Percentiles rank a stretch among this genome's conserved stretches.
phyloP scores from a whole-genome alignment of 2,888 invertebrate genomes.

The Asteroscopus sphinx region DNA sequence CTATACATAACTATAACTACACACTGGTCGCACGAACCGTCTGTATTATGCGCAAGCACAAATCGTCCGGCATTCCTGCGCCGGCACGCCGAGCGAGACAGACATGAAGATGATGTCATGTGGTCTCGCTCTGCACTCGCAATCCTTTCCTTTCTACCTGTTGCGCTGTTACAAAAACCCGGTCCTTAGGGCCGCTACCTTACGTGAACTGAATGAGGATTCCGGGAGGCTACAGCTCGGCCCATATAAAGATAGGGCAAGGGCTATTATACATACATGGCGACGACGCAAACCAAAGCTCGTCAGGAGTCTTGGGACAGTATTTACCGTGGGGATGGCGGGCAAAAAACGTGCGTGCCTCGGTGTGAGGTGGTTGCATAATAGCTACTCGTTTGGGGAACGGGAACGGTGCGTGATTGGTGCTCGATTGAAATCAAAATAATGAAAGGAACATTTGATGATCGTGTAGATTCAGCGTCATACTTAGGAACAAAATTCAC shows the following conservation, averaged over 20 bases:
- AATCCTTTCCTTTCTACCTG: slow-evolving; percentile 90
- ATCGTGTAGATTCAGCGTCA: not conserved
- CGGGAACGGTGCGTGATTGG: slow-evolving; percentile 77
- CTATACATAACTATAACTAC: slow-evolving; percentile 75
- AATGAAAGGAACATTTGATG: slow-evolving; percentile 4
- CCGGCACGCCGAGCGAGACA: slow-evolving; percentile 77
- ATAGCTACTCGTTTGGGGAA: slow-evolving; percentile 79
- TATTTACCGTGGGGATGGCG: slow-evolving; percentile 82
- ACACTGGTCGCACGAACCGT: slow-evolving; percentile 71
- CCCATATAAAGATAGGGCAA: slow-evolving; percentile 89
- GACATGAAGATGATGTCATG: slow-evolving; percentile 69
- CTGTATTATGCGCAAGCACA: slow-evolving; percentile 85
- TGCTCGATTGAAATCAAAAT: slow-evolving; percentile 60
- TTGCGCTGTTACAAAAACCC: slow-evolving; percentile 89
- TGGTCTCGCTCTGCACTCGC: slow-evolving; percentile 82
- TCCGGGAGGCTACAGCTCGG: slow-evolving; percentile 87
- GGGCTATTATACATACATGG: slow-evolving; percentile 82
- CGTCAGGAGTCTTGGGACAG: slow-evolving; percentile 76
- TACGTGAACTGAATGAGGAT: slow-evolving; percentile 89
- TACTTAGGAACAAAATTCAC: not conserved
- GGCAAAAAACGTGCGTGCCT: slow-evolving; percentile 77
- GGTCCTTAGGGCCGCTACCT: slow-evolving; percentile 90
- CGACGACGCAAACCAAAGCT: slow-evolving; percentile 68
- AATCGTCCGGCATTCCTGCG: slow-evolving; percentile 90
- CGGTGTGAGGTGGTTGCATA: slow-evolving; percentile 83